Evolutionary conservation across 1,140 invertebrate genomes (phyloP), one percentile per base, ranked within the genome.

Genomic region (Acyrthosiphon pisum): DNA sequence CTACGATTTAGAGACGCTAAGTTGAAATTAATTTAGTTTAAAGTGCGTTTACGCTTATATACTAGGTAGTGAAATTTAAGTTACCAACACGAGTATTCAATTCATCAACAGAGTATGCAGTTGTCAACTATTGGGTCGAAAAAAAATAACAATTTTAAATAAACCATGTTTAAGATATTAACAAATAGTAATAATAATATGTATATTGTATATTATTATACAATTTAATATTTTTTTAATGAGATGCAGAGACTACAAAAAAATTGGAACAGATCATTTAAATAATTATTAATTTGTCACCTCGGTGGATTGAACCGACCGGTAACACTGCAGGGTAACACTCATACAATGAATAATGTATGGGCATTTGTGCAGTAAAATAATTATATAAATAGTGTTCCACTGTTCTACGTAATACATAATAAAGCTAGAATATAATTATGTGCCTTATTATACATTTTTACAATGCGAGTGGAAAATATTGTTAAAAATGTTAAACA

Each of bases 221-320:
- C 11, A 68, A 60, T 14, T 60, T 2, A 68, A n/a, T n/a, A 68
- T 68, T 60, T 76, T 68, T n/a, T n/a, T n/a, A 76, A n/a, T 76
- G 3, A 76, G 6, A 35, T 35, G 30, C 4, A 18, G n/a, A n/a
- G 14, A 18, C 30, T 76, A n/a, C 60, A n/a, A 41, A 76, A 76
- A 76, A 76, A n/a, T 35, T n/a, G 22, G 60, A 76, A 76, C 14
- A n/a, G 30, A n/a, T 76, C n/a, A 76, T 76, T 76, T 76, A 76
- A 76, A 76, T 76, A 76, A 76, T 76, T 76, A 76, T n/a, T 76
- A 76, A 76, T 76, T 76, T 76, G 30, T 76, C 30, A 76, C 60
- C n/a, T n/a, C 60, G n/a, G 60, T 76, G 60, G 14, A 76, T 76
- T 76, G n/a, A n/a, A n/a, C 60, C 14, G 6, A n/a, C 60, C n/a